Conservation (phyloP, 2,113 vertebrate species). For the Mohoua ochrocephala region DNA sequence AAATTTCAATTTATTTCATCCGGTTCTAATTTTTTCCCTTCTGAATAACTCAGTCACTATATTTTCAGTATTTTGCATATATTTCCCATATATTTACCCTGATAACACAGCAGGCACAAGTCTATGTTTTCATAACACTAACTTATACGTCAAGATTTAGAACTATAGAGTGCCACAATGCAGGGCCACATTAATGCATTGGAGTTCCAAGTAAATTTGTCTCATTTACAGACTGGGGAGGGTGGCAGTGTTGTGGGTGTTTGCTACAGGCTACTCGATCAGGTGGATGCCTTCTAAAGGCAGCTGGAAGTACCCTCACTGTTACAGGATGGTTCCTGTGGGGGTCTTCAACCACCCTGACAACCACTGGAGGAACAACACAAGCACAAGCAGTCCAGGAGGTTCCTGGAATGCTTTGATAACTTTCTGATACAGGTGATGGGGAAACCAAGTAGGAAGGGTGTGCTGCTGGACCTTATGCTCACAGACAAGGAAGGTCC, state of each 20-base stretch:
- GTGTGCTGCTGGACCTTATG: background rate
- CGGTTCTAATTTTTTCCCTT: background rate
- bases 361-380: background rate
- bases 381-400: background rate
- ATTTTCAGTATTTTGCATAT: background rate
- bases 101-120: background rate
- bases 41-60: background rate
- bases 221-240: background rate
- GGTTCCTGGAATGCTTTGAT: background rate
- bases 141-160: background rate
- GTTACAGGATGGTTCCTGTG: background rate
- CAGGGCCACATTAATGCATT: background rate
- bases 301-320: background rate
- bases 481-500: background rate
- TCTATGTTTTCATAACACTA: background rate
- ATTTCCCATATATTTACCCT: background rate
- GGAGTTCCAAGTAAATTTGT: background rate
- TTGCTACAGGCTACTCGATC: background rate
- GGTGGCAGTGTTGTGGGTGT: background rate
- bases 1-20: background rate
- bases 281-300: background rate
- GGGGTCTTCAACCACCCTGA: background rate
- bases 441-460: background rate
- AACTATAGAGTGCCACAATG: background rate
- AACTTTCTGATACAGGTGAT: background rate